A percentile compares a stretch with the other conserved stretches of the same genome.
phyloP scores from a whole-genome alignment of 2,113 vertebrate genomes.

The Callaeas wilsoni region DNA sequence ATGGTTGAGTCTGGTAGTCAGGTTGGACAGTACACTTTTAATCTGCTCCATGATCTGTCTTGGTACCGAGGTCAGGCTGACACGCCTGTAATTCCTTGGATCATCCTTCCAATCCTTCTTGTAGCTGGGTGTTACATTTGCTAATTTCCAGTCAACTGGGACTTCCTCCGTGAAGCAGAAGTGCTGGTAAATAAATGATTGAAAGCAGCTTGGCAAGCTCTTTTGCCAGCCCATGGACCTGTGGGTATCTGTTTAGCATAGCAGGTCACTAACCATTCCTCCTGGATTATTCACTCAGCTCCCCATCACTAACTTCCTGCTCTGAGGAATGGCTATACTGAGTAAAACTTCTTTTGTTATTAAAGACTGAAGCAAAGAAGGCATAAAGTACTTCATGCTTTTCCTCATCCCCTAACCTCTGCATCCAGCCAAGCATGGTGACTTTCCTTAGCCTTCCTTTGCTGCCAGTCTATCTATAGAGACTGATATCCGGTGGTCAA shows the following conservation, averaged over 20 bases:
- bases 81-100: not conserved
- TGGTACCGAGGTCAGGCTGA: not conserved
- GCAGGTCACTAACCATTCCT: not conserved
- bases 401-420: not conserved
- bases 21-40: not conserved
- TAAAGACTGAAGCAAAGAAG: not conserved
- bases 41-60: not conserved
- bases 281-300: not conserved
- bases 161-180: not conserved
- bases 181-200: not conserved
- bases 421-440: not conserved
- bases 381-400: too few relatives aligned
- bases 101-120: not conserved
- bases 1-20: not conserved
- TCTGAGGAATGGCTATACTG: too few relatives aligned
- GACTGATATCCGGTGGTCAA: not conserved
- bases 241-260: not conserved
- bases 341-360: not conserved
- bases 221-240: not conserved
- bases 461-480: not conserved
- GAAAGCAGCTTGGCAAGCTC: not conserved
- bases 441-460: not conserved
- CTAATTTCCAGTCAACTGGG: not conserved
- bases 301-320: not conserved
- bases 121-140: not conserved